Base-by-base conservation (phyloP, 2,113 vertebrate genomes). In the Orcinus orca region DNA sequence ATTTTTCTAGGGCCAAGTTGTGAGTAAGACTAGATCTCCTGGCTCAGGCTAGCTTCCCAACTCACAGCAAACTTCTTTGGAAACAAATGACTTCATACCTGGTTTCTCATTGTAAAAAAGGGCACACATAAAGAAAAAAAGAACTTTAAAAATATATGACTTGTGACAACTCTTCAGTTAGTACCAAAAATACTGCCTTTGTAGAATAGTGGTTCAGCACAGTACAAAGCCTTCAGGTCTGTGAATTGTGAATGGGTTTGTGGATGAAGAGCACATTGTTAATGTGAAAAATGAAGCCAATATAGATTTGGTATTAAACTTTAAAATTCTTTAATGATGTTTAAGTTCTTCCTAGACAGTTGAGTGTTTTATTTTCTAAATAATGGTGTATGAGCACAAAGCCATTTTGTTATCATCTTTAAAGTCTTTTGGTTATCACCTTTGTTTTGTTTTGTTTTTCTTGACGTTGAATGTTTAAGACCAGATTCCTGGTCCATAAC, bases 221-320 rank as follows among this genome's bases (percentile, higher is more conserved):
- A 23, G 11, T 38, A 74, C 50, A 73, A 86, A 85, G 44, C 20
- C 71, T 96, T 36, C 11, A 86, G 26, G 10, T 60, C 23, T 73
- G 6, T 47, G 29, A 17, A 38, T 50, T 68, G 6, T 85, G 50
- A 95, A 85, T 88, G 65, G 23, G 15, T 50, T 91, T 93, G 23
- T 90, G 33, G 60, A 88, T 95, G 83, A 86, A 91, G 36, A 89
- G 36, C 25, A 33, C 18, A 55, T 76, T 70, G 76, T 88, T 92
- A 68, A 47, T 79, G 71, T 95, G 81, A 95, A 96, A 88, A 90
- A 74, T 82, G 77, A 80, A 77, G 18, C 20, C 58, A 63, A 83
- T 71, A 68, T 41, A 83, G 63, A 33, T 70, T 94, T 85, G 50
- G 5, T 68, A 74, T 92, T 77, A 82, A 87, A 70, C 21, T 89